Evolutionary conservation across 2,113 vertebrate species (phyloP).

Genomic region (Aphelocoma coerulescens): DNA sequence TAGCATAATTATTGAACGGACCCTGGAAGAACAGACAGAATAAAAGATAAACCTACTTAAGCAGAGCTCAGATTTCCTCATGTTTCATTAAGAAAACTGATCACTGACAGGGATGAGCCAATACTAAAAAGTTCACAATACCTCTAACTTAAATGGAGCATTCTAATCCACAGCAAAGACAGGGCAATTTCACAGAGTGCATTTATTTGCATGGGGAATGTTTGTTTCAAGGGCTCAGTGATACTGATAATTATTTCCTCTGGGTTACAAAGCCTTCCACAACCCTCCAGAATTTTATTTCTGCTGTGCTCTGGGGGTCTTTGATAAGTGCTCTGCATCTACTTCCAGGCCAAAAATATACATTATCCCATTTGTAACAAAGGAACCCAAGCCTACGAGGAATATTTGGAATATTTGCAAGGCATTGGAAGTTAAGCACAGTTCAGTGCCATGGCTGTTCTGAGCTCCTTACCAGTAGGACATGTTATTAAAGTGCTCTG

Average conservation of each 20-base stretch:
- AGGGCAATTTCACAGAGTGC: neutral
- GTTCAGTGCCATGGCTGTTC: neutral
- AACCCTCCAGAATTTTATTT: neutral
- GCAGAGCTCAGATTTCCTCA: neutral
- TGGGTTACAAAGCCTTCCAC: neutral
- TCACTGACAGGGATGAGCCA: neutral
- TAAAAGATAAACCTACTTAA: neutral
- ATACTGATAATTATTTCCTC: neutral
- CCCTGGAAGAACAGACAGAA: slow-evolving; percentile 73
- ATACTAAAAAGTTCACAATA: neutral
- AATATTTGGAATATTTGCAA: neutral
- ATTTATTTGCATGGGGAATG: neutral
- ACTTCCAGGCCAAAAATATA: neutral
- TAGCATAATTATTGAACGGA: slow-evolving; percentile 95
- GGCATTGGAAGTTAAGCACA: neutral
- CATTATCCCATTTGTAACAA: neutral
- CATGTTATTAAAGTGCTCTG: slow-evolving; percentile 99
- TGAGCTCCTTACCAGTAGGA: slow-evolving; percentile 89
- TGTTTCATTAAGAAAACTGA: neutral
- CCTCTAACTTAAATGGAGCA: neutral
- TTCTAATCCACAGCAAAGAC: neutral
- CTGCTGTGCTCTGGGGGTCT: neutral
- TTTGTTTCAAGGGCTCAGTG: neutral
- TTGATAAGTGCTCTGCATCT: neutral
- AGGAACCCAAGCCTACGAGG: neutral